Base-by-base conservation (phyloP, 30 jellyfish, hydroid and myxozoan species). In the Morbakka virulenta region DNA sequence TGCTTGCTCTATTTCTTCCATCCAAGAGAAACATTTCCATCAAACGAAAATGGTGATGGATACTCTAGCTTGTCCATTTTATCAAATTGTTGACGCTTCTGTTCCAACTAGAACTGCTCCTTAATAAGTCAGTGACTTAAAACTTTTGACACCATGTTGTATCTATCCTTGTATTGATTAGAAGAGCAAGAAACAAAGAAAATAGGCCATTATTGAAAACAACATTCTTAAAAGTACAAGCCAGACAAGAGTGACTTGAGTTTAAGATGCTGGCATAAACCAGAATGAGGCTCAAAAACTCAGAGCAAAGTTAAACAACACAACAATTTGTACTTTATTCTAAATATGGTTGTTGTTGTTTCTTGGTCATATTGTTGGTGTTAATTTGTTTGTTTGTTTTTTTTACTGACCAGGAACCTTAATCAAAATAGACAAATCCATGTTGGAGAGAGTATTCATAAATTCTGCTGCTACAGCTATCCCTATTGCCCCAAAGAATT, bases 381-480 rank as follows among this genome's bases (percentile, higher is more conserved):
- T n/a, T n/a, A n/a, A n/a, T n/a, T 72, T 6, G 20, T 30, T 11
- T 14, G 0, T 52, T 6, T 53, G 30, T 2, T 1, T 53, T n/a
- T 0, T 36, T 65, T 31, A 28, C 22, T 20, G 20, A 35, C 9
- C 36, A 89, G 97, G 81, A 93, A 82, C 62, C 62, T 77, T 30
- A 89, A 89, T 67, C 61, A 57, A 31, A 69, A 52, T 22, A 62
- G 89, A 31, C 50, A 49, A 20, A 66, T 53, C 20, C 79, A 62
- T 0, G 57, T 89, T 30, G 97, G 97, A 11, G 97, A 89, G 74
- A 89, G 94, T 52, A 89, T 89, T 53, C 97, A 89, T 70, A 89
- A 89, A 52, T 83, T 89, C 78, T 89, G 97, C 76, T 89, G 97
- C 41, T 64, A 69, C 81, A 83, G 89, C 47, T 72, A 50, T 64